Percentiles rank a stretch among this genome's conserved stretches.
Evolutionary conservation across 2,113 vertebrate genomes (phyloP).

Genomic region (Motacilla alba): DNA sequence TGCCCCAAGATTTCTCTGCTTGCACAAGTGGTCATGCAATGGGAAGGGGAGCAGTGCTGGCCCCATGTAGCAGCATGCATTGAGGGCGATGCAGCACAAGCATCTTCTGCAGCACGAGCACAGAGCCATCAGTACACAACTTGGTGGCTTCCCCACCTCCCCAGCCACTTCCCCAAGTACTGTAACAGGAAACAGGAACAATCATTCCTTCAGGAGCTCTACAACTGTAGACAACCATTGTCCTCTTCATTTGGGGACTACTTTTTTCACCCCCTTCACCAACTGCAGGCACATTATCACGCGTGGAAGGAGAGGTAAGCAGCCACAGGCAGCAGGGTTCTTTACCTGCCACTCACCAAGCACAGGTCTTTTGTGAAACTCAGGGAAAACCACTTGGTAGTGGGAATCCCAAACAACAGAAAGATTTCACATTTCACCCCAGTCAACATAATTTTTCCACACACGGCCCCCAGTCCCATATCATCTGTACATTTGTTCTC

Average conservation of each 20-base stretch:
- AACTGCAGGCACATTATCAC: not conserved
- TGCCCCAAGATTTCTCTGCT: constrained; percentile 16
- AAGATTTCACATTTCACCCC: not conserved
- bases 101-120: not conserved
- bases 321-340: not conserved
- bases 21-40: constrained; percentile 45
- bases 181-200: not conserved
- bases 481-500: not conserved
- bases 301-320: not conserved
- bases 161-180: not conserved
- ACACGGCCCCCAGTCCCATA: not conserved
- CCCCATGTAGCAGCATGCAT: not conserved
- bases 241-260: not conserved
- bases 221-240: not conserved
- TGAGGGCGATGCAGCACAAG: not conserved
- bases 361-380: not conserved
- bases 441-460: not conserved
- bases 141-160: not conserved
- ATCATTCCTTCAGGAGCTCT: not conserved
- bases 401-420: not conserved
- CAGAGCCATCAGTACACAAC: not conserved
- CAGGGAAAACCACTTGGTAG: not conserved
- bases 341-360: not conserved
- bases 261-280: not conserved
- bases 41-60: not conserved